Evolutionary conservation across 64 coral and sea anemone species (phyloP).

Genomic region (Trachythela sp.): DNA sequence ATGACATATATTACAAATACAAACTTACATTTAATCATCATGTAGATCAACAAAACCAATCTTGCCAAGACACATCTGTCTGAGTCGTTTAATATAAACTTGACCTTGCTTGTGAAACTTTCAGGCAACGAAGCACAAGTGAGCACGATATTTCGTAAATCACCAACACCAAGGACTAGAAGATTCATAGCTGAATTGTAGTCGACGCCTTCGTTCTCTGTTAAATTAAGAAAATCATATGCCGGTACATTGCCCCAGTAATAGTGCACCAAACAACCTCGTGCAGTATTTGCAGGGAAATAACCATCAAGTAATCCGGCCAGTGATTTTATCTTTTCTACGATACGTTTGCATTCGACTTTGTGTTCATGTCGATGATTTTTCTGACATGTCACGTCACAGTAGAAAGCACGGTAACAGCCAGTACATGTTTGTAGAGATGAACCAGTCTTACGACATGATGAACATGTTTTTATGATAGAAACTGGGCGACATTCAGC

Average conservation of each 20-base stretch:
- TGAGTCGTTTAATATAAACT: not conserved
- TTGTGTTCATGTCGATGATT: not conserved
- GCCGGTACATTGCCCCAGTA: conserved; percentile 7
- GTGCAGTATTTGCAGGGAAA: not conserved
- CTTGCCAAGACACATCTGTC: not conserved
- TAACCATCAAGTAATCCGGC: not conserved
- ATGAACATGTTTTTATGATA: not conserved
- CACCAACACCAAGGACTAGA: not conserved
- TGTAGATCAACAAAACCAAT: not conserved
- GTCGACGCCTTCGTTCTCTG: not conserved
- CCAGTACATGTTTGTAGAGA: not conserved
- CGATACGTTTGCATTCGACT: not conserved
- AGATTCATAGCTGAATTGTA: not conserved
- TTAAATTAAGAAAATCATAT: not conserved
- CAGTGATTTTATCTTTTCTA: not conserved
- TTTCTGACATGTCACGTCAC: not conserved
- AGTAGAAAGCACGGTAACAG: not conserved
- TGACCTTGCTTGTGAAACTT: not conserved
- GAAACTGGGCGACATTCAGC: not conserved
- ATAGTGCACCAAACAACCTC: not conserved
- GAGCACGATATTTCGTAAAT: not conserved
- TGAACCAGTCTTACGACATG: not conserved
- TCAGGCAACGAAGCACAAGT: not conserved
- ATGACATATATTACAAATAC: too few relatives aligned
- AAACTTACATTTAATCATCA: conserved; percentile 6